Base-by-base conservation (phyloP, 2,797 vertebrate genomes). In the Diceros bicornis region DNA sequence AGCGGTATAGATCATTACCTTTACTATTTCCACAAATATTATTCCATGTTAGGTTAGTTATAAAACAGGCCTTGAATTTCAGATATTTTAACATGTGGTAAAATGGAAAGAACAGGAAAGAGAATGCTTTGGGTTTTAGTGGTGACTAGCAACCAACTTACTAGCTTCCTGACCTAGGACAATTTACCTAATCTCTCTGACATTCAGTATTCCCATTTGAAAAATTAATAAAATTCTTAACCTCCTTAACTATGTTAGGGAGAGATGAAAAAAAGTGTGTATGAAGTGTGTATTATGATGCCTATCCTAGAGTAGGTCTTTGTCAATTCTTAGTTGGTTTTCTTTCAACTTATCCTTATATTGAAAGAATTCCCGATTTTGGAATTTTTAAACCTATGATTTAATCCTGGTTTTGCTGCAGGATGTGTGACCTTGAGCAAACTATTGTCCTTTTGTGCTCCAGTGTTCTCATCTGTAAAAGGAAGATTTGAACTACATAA, bases 11-110 rank as follows among this genome's bases (percentile, higher is more conserved):
- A 37, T 41, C 10, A 95, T 64, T 29, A 55, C 12, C 27, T 75
- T 94, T 16, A 85, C 78, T 61, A 74, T 81, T 74, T 90, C n/a
- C 68, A 64, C 6, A 96, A 84, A 87, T 62, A 18, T 29, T 64
- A 72, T 78, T 74, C 44, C 23, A 75, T 66, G 29, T 7, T 21
- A 83, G 25, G 14, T 75, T 71, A 17, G 3, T 71, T 62, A 47
- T 62, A 59, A 16, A 91, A 57, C 2, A 71, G 10, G 18, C 23
- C 29, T 72, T 79, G 29, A 32, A 7, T 44, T 57, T 94, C 25
- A 68, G 14, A 61, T 93, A 89, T 44, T 86, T 89, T 62, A 89
- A 44, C 3, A 23, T n/a, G 29, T 4, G 6, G 1, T 62, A 77
- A 79, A 84, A 92, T 81, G 2, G 7, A 93, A 83, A 90, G 44